Percentiles rank a stretch among this genome's conserved stretches.
These are phyloP conservation scores for Eupeodes luniger DNA, from an alignment of 2,888 invertebrate species.

Conservation along the genomic window DNA sequence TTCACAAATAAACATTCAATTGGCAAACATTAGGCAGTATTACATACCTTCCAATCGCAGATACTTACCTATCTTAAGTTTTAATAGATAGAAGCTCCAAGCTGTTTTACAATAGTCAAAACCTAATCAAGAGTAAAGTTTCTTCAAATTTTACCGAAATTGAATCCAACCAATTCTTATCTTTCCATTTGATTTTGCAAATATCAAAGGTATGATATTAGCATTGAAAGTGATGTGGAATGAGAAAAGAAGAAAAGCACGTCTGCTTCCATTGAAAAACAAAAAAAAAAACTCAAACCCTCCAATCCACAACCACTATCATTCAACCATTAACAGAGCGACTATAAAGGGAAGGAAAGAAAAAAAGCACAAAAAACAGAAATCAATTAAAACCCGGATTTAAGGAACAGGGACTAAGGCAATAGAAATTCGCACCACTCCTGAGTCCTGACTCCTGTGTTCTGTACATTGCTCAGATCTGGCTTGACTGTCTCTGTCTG, in stretches of 20 bases:
- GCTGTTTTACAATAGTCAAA: conserved; percentile 51
- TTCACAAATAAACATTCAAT: conserved; percentile 34
- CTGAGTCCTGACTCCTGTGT: no score
- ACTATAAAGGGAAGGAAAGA: neutral
- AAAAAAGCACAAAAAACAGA: conserved; percentile 48
- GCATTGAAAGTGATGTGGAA: conserved; percentile 9
- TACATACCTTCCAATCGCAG: neutral
- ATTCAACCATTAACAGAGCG: conserved; percentile 6
- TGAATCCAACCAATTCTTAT: conserved; percentile 68
- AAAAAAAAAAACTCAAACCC: neutral
- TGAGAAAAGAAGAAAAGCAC: neutral
- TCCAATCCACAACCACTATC: neutral
- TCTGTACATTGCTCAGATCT: neutral
- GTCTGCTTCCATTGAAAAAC: neutral
- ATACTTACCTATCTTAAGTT: neutral
- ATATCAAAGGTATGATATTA: conserved; percentile 53
- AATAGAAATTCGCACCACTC: conserved; percentile 49
- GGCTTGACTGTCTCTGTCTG: neutral
- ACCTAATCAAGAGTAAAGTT: conserved; percentile 74
- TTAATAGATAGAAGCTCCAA: neutral
- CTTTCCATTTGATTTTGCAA: conserved; percentile 76
- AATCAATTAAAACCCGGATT: conserved; percentile 74
- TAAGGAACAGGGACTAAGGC: conserved; percentile 42
- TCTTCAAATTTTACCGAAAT: conserved; percentile 43
- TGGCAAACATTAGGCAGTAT: neutral